Conservation (phyloP, 2,113 vertebrate genomes). For the Pterocles burchelli region DNA sequence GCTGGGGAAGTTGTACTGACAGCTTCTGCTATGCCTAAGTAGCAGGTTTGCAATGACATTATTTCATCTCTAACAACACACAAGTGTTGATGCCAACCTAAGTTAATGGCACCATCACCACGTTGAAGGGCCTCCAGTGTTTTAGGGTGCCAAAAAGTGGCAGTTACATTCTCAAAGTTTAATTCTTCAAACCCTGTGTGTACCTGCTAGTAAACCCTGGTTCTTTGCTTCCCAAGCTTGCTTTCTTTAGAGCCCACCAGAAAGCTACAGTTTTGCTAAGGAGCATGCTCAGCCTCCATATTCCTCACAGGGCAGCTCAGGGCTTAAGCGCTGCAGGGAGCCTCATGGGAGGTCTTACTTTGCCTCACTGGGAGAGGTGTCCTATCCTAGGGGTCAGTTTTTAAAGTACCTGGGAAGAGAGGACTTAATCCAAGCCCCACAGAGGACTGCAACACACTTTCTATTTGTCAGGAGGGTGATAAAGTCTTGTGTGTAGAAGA, state of each 20-base stretch:
- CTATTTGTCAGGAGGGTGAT: not conserved
- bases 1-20: not conserved
- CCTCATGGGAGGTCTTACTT: not conserved
- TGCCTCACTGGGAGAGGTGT: rapidly evolving
- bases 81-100: not conserved
- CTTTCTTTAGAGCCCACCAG: not conserved
- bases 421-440: not conserved
- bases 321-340: not conserved
- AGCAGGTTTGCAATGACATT: not conserved
- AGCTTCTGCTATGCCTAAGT: not conserved
- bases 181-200: not conserved
- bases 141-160: not conserved
- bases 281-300: not conserved
- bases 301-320: not conserved
- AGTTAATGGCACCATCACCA: not conserved
- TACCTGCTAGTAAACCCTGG: not conserved
- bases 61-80: not conserved
- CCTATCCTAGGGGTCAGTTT: not conserved
- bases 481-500: not conserved
- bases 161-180: not conserved
- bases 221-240: not conserved
- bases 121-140: not conserved
- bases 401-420: not conserved
- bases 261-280: not conserved
- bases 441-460: not conserved